Base-by-base conservation (phyloP, 2,888 invertebrate species). In the Tridacna crocea region DNA sequence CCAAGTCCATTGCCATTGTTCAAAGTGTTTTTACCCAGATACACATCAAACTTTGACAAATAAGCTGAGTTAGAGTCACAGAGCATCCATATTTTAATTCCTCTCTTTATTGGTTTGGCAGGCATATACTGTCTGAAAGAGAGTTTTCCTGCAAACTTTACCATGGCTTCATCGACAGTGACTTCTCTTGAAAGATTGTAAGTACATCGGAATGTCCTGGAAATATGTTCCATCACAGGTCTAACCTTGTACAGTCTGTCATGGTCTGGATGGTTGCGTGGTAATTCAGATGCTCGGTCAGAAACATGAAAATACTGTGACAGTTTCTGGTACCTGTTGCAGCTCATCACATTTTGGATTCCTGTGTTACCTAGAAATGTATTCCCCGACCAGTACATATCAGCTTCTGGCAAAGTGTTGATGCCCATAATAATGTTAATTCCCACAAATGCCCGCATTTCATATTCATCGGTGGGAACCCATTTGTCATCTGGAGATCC, bases 381-480 rank as follows among this genome's bases (percentile, higher is more conserved):
- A 47, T 82, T 77, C 13, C 48, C 46, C 4, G 82, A 82, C 84
- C 84, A 84, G 58, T 77, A 75, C 75, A 81, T 79, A 11, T 48
- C 55, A 0, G 27, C 58, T 15, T 74, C 27, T 0, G 84, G 84
- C 47, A 81, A 73, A 6, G 26, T 19, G n/a, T 55, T 47, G 2
- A 84, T 72, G 6, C 84, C 84, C 84, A 84, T 84, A 12, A 75
- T 48, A 17, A 83, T 66, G 61, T 75, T 73, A 19, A 84, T 55
- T 8, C 74, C 76, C 11, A 81, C 55, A 47, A 78, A 83, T 1
- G 83, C 77, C 12, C 36, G 19, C 61, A 77, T 77, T 26, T 72
- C 72, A 6, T 15, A n/a, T 24, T 24, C 74, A 19, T 22, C 48
- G 13, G 24, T 63, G 4, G 46, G 60, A 0, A n/a, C 17, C 61